Evolutionary conservation across 2,888 invertebrate species (phyloP).

Genomic region (Meganola albula): DNA sequence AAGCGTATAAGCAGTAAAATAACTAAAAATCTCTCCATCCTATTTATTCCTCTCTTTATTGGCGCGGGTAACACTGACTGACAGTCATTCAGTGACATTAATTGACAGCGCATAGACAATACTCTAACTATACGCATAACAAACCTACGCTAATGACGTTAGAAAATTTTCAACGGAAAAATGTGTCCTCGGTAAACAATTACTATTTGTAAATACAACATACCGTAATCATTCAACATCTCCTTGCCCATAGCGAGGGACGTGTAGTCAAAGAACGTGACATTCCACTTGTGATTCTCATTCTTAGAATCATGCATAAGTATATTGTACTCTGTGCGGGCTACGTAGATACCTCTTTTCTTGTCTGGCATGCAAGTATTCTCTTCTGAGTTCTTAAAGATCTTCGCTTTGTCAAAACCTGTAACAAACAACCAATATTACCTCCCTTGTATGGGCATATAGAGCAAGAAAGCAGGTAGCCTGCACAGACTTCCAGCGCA

Average conservation of each 20-base stretch:
- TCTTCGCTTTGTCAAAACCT: conserved; percentile 69
- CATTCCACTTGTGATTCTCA: conserved; percentile 90
- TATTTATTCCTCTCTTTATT: no score
- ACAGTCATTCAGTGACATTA: no score
- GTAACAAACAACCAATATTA: conserved; percentile 9
- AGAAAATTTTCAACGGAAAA: no score
- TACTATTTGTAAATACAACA: conserved; percentile 25
- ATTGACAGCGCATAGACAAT: no score
- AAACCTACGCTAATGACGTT: no score
- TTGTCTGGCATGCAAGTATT: conserved; percentile 84
- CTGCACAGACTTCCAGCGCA: no score
- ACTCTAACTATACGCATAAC: no score
- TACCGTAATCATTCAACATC: conserved; percentile 88
- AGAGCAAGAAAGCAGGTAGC: no score
- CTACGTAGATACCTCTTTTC: conserved; percentile 85
- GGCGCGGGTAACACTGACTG: no score
- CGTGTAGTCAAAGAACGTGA: conserved; percentile 97
- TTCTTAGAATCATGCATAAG: conserved; percentile 93
- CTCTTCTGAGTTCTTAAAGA: conserved; percentile 64
- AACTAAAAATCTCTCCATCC: no score
- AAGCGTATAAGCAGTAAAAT: no score
- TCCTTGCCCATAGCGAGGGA: conserved; percentile 88
- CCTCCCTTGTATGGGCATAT: background rate
- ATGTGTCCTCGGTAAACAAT: no score
- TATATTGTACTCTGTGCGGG: conserved; percentile 94